Evolutionary conservation across 1,140 invertebrate genomes (phyloP).

Genomic region (Belonocnema kinseyi): DNA sequence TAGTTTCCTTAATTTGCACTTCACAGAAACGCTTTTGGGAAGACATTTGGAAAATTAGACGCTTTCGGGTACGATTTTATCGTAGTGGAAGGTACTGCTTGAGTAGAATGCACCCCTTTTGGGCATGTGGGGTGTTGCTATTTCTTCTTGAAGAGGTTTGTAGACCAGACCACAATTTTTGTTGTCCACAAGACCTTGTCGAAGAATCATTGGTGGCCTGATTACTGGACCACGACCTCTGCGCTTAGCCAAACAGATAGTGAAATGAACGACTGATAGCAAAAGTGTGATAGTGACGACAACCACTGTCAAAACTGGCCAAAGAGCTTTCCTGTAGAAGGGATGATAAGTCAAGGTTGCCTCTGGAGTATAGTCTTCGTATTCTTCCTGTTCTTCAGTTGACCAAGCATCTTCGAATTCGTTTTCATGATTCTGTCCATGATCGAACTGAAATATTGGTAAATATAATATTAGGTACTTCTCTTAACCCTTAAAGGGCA

Average conservation of each 20-base stretch:
- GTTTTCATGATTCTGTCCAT: constrained; percentile 46
- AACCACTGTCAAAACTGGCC: constrained; percentile 60
- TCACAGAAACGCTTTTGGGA: not conserved
- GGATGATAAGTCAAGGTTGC: constrained; percentile 46
- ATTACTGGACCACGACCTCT: constrained; percentile 67
- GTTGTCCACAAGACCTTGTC: constrained; percentile 67
- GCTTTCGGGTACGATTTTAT: constrained; percentile 80
- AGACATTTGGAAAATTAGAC: constrained; percentile 68
- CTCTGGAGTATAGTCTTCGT: constrained; percentile 52
- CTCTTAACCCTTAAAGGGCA: not conserved
- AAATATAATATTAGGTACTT: not conserved
- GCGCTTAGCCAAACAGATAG: constrained; percentile 61
- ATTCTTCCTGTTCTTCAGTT: constrained; percentile 57
- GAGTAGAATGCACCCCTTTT: constrained; percentile 79
- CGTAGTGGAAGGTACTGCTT: constrained; percentile 80
- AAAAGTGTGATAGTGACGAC: constrained; percentile 58
- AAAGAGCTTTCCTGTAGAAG: constrained; percentile 62
- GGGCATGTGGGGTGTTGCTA: constrained; percentile 71
- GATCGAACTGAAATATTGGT: constrained; percentile 14
- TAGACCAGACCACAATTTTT: constrained; percentile 75
- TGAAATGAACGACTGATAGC: constrained; percentile 56
- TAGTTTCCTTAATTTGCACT: not conserved
- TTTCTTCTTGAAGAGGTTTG: constrained; percentile 75
- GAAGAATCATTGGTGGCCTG: constrained; percentile 69
- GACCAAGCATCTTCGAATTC: constrained; percentile 57